Evolutionary conservation across 2,888 invertebrate genomes (phyloP).

Genomic region (Rhorus exstirpatorius): DNA sequence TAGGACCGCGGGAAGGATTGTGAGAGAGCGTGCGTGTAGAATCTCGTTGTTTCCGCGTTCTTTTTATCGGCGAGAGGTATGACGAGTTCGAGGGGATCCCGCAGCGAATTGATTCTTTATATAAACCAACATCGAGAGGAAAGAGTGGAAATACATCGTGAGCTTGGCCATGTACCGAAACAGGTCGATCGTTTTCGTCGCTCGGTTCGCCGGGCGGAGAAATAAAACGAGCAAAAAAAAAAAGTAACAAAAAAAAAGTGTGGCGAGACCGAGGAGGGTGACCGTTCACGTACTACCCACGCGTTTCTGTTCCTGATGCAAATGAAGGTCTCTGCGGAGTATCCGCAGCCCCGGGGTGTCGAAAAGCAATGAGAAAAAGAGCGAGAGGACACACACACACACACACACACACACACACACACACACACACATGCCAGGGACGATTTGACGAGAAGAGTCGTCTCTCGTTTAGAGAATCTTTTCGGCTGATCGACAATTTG

Average conservation of each 20-base stretch:
- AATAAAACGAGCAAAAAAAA: conserved; percentile 2
- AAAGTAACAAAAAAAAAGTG: neutral
- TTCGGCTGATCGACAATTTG: neutral
- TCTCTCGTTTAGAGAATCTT: conserved; percentile 6
- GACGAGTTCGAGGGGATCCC: conserved; percentile 66
- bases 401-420: no score
- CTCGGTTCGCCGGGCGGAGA: conserved; percentile 11
- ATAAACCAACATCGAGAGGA: conserved; percentile 67
- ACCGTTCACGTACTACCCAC: conserved; percentile 65
- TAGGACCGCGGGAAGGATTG: neutral
- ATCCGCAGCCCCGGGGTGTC: conserved; percentile 51
- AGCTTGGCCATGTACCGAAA: conserved; percentile 48
- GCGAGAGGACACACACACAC: no score
- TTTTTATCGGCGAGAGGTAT: conserved; percentile 49
- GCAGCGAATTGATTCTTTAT: conserved; percentile 73
- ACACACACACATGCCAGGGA: no score
- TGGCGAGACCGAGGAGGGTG: conserved; percentile 12
- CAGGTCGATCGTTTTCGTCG: conserved; percentile 57
- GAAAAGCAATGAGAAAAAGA: conserved; percentile 33
- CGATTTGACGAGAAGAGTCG: neutral
- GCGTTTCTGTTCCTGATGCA: conserved; percentile 65
- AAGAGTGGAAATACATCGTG: conserved; percentile 27
- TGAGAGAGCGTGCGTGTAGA: conserved; percentile 2
- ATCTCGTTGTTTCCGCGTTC: neutral
- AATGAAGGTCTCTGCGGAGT: conserved; percentile 57